These are phyloP conservation scores for Silurus asotus DNA, from an alignment of 2,113 vertebrate genomes.

Conservation along the genomic window DNA sequence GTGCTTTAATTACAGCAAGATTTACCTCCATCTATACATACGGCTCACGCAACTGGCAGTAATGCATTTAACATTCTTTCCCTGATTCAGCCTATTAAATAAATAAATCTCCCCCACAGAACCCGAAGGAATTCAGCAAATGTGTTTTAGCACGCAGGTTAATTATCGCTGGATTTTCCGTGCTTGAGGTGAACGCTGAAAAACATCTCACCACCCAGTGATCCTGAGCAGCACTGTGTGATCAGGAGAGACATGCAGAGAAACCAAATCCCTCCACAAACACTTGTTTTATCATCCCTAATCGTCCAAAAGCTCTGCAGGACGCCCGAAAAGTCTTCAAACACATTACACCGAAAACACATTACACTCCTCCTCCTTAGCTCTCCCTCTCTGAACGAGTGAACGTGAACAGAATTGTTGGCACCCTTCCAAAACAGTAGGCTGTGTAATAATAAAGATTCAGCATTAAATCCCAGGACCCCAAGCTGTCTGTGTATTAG, in stretches of 20 bases:
- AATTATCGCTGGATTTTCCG: conserved; percentile 49
- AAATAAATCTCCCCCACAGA: neutral
- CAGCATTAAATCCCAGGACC: too few species aligned
- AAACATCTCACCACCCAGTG: conserved; percentile 34
- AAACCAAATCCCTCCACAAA: neutral
- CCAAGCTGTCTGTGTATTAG: too few species aligned
- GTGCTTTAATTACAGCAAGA: neutral
- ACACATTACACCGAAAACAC: neutral
- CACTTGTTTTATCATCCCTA: too few species aligned
- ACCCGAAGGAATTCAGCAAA: conserved; percentile 41
- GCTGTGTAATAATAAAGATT: neutral
- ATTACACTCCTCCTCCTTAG: neutral
- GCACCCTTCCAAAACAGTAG: neutral
- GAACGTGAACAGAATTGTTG: neutral
- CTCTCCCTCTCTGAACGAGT: neutral
- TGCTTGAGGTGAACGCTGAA: conserved; percentile 53
- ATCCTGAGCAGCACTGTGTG: conserved; percentile 32
- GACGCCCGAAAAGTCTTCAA: neutral
- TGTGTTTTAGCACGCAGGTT: conserved; percentile 61
- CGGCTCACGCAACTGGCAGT: neutral
- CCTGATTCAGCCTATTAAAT: conserved; percentile 27
- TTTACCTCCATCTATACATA: neutral
- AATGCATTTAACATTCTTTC: too few species aligned
- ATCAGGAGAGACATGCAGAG: neutral
- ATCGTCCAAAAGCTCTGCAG: neutral